Evolutionary conservation across 2,888 invertebrate species (phyloP).

Genomic region (Ferdinandea cuprea): DNA sequence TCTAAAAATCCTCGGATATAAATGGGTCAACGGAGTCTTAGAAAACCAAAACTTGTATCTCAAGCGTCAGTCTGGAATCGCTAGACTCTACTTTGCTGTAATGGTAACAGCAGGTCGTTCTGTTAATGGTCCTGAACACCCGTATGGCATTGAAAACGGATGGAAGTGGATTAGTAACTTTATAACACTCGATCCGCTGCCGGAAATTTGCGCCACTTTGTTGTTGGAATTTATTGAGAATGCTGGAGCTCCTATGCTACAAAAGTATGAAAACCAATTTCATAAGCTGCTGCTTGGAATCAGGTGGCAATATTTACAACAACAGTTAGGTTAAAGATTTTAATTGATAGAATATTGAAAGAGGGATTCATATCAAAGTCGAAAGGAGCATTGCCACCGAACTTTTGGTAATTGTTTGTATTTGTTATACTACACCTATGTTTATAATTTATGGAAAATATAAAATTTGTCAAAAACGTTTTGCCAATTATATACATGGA

Average conservation of each 20-base stretch:
- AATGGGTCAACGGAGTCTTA: slow-evolving; percentile 87
- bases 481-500: too few species aligned
- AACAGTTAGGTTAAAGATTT: slow-evolving; percentile 87
- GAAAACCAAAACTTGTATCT: slow-evolving; percentile 93
- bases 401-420: slow-evolving; percentile 85
- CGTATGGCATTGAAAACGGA: slow-evolving; percentile 88
- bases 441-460: too few species aligned
- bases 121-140: slow-evolving; percentile 85
- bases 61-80: slow-evolving; percentile 91
- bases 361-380: slow-evolving; percentile 88
- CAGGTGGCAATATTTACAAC: slow-evolving; percentile 88
- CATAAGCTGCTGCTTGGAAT: slow-evolving; percentile 89
- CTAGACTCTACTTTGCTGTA: slow-evolving; percentile 91
- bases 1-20: slow-evolving; percentile 87
- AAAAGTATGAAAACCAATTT: slow-evolving; percentile 90
- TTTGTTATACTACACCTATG: neutral
- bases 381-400: slow-evolving; percentile 85
- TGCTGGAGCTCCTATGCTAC: slow-evolving; percentile 88
- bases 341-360: slow-evolving; percentile 88
- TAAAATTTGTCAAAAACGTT: too few species aligned
- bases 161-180: slow-evolving; percentile 93
- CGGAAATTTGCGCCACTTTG: slow-evolving; percentile 92
- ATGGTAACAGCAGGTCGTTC: slow-evolving; percentile 88
- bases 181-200: slow-evolving; percentile 89
- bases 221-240: slow-evolving; percentile 91